These are phyloP conservation scores for Poecilobothrus nobilitatus DNA, from an alignment of 2,888 invertebrate species.

Conservation along the genomic window DNA sequence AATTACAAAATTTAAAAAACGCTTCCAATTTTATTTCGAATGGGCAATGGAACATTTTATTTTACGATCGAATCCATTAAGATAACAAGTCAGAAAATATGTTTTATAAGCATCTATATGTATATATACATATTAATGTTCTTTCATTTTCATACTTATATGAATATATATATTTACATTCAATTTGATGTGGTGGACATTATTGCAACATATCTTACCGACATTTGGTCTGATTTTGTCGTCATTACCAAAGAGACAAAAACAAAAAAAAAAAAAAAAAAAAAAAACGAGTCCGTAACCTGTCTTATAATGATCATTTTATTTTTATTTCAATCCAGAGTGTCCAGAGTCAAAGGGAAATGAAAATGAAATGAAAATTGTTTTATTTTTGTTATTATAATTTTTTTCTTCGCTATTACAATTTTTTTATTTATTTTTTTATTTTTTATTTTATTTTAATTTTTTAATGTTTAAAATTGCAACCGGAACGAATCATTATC, in stretches of 20 bases:
- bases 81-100: background rate
- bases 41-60: conserved; percentile 2
- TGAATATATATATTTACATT: too few species aligned
- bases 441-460: background rate
- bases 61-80: conserved; percentile 6
- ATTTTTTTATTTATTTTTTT: background rate
- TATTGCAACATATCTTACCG: background rate
- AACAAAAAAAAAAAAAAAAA: too few species aligned
- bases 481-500: background rate
- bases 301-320: too few species aligned
- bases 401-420: background rate
- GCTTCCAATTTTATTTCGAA: background rate
- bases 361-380: too few species aligned
- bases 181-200: too few species aligned
- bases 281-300: too few species aligned
- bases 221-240: background rate
- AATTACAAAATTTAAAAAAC: too few species aligned
- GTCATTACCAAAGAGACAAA: background rate
- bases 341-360: too few species aligned
- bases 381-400: background rate
- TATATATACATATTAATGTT: background rate
- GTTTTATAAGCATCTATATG: background rate
- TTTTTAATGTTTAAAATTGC: background rate
- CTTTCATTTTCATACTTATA: too few species aligned
- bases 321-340: too few species aligned